A percentile compares a stretch with the other conserved stretches of the same genome.
These are phyloP conservation scores for Ostrea denselamellosa DNA, from an alignment of 1,140 invertebrate genomes.

Conservation along the genomic window DNA sequence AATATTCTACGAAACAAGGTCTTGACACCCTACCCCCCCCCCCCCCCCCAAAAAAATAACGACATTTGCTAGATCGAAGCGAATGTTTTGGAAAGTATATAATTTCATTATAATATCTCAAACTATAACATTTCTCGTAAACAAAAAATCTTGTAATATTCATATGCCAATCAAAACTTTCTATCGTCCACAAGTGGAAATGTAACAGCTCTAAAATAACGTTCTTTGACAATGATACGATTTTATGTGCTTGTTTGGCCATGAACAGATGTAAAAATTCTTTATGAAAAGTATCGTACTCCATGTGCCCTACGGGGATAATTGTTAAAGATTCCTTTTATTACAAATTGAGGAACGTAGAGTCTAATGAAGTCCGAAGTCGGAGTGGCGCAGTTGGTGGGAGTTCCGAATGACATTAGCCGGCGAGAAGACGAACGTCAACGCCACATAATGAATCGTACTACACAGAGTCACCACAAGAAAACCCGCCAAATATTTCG, in stretches of 20 bases:
- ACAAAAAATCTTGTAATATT: too few species aligned
- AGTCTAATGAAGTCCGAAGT: slow-evolving; percentile 27
- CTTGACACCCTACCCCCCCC: too few species aligned
- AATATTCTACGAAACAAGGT: too few species aligned
- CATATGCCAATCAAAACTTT: not conserved
- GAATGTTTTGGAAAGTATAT: too few species aligned
- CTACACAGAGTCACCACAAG: not conserved
- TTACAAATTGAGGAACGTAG: not conserved
- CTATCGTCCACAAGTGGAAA: not conserved
- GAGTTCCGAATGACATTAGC: slow-evolving; percentile 27
- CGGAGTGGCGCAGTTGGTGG: slow-evolving; percentile 18
- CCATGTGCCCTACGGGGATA: not conserved
- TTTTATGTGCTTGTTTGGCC: slow-evolving; percentile 3
- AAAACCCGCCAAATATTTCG: slow-evolving; percentile 2
- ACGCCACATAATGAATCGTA: not conserved
- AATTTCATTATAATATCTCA: too few species aligned
- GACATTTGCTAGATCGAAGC: too few species aligned
- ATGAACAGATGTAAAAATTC: not conserved
- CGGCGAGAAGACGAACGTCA: not conserved
- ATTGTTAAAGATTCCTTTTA: slow-evolving; percentile 15
- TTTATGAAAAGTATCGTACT: not conserved
- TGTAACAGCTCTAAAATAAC: not conserved
- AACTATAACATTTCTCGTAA: too few species aligned
- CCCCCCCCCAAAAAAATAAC: too few species aligned
- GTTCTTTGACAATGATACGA: not conserved